Conservation (phyloP, 2,113 vertebrate species). For the Amia ocellicauda region DNA sequence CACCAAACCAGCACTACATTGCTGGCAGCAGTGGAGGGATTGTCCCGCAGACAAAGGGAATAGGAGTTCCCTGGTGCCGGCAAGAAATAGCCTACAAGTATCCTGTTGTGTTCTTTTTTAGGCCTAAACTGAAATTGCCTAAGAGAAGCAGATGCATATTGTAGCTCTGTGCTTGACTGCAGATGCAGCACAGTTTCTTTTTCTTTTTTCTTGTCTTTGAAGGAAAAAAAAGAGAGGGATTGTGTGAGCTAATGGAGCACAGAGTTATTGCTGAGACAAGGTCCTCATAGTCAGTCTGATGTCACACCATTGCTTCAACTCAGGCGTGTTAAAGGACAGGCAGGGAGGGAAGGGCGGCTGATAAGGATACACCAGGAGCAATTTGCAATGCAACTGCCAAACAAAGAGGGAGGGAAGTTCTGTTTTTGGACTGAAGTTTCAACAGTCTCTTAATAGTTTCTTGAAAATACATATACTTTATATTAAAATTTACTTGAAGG, state of each 20-base stretch:
- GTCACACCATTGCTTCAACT: conserved; percentile 55
- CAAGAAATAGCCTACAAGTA: conserved; percentile 1
- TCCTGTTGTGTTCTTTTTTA: conserved; percentile 8
- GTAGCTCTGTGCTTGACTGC: neutral
- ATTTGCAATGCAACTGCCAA: no score
- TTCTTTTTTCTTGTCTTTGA: neutral
- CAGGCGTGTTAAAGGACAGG: neutral
- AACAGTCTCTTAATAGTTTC: no score
- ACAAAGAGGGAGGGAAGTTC: no score
- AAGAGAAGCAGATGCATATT: neutral
- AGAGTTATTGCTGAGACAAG: conserved; percentile 46
- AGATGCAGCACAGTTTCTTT: neutral
- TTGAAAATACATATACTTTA: no score
- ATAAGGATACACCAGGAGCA: no score
- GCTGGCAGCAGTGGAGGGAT: conserved; percentile 1
- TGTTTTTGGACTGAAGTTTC: no score
- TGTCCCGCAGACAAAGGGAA: neutral
- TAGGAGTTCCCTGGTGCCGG: conserved; percentile 6
- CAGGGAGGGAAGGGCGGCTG: no score
- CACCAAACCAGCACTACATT: neutral
- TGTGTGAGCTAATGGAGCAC: conserved; percentile 51
- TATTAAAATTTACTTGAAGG: no score
- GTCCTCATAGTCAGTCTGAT: conserved; percentile 44
- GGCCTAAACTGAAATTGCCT: conserved; percentile 2
- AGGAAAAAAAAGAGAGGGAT: conserved; percentile 42